phyloP scores from a whole-genome alignment of 2,113 vertebrate genomes.

The Rhea pennata region DNA sequence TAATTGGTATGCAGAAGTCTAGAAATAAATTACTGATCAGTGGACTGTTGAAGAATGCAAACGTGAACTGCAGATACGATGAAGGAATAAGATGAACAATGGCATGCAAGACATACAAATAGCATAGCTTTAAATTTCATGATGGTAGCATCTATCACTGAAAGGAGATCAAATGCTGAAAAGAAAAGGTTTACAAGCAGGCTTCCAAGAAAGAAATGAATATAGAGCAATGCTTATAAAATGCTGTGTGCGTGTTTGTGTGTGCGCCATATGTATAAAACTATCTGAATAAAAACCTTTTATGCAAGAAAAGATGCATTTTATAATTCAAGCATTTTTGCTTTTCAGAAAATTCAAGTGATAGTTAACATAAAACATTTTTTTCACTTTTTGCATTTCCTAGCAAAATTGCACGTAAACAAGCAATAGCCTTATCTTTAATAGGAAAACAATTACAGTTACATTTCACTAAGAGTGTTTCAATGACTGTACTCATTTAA shows the following conservation, averaged over 20 bases:
- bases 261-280: background rate
- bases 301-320: background rate
- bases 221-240: background rate
- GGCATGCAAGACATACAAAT: conserved; percentile 43
- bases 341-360: background rate
- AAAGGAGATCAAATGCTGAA: background rate
- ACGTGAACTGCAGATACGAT: conserved; percentile 78
- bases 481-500: background rate
- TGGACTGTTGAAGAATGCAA: conserved; percentile 82
- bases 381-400: background rate
- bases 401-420: background rate
- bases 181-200: background rate
- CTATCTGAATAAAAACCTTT: background rate
- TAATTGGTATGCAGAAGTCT: conserved; percentile 84
- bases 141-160: background rate
- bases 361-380: background rate
- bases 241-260: rapidly evolving
- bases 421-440: background rate
- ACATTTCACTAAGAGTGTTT: background rate
- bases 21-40: conserved; percentile 88
- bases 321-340: background rate
- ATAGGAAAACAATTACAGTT: background rate
- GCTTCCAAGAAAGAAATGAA: background rate
- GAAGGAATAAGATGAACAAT: conserved; percentile 60
- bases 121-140: background rate